Evolutionary conservation across 2,113 vertebrate genomes (phyloP), one percentile per base, ranked within the genome.

Genomic region (Indri indri): DNA sequence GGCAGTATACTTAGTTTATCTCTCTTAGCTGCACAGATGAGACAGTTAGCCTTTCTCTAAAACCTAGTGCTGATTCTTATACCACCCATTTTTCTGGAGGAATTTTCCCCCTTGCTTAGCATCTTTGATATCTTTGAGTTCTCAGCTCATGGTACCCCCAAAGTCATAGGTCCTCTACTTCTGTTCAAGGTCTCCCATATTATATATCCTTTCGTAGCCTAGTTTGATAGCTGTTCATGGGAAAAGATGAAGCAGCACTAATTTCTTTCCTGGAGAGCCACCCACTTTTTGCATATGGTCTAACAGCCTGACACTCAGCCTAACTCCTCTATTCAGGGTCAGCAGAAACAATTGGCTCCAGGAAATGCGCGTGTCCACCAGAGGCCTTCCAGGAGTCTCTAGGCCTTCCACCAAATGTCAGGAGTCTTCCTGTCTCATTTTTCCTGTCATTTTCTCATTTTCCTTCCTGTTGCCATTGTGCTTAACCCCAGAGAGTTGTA

Each of bases 11-110:
- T 89, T 77, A 84, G 88, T 84, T 79, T 47, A 27, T 57, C 74
- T 74, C 45, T 66, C 47, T 65, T 81, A 94, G 81, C 76, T 88
- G 17, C 23, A 34, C 37, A 27, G 40, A 42, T 52, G 65, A 34
- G 32, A 65, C 82, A 23, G 34, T 71, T 94, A 79, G 61, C n/a
- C 52, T 89, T 97, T 92, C 50, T 96, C 27, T 18, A 81, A 84
- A 59, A 96, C 25, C 61, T 65, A 57, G 6, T 81, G 57, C 66
- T 85, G 30, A 66, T 95, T 40, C 61, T 92, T 85, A 50, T 59
- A 42, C 40, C 30, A 73, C 25, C 63, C 42, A 34, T 45, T 81
- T 57, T 91, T 27, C 92, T 81, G 32, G 25, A 94, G 50, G 11
- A 70, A 57, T 96, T 81, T 54, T 1, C 42, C 25, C 14, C 11